Evolutionary conservation across 2,888 invertebrate genomes (phyloP).

Genomic region (Ochlodes sylvanus): DNA sequence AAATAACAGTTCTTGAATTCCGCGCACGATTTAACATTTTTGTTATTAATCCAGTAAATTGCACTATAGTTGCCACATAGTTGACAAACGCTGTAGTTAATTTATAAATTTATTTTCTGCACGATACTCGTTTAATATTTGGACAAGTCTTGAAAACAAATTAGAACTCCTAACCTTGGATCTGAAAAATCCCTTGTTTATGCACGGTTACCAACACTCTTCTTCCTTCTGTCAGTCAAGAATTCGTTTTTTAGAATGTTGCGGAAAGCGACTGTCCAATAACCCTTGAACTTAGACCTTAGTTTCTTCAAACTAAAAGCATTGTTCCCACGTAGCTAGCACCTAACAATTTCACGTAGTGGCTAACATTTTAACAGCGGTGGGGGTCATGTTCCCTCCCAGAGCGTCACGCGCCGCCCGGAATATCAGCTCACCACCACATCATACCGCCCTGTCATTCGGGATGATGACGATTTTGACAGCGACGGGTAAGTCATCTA

Average conservation of each 20-base stretch:
- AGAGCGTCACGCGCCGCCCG: conserved; percentile 46
- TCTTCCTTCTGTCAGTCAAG: background rate
- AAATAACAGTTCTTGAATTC: no score
- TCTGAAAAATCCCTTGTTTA: no score
- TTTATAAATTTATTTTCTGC: background rate
- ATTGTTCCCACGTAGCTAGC: background rate
- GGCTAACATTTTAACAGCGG: conserved; percentile 50
- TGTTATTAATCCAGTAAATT: no score
- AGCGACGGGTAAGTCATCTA: conserved; percentile 44
- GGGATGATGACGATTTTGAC: conserved; percentile 45
- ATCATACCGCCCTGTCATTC: conserved; percentile 43
- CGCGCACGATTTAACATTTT: no score
- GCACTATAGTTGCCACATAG: no score
- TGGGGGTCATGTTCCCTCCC: conserved; percentile 50
- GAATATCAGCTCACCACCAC: conserved; percentile 49
- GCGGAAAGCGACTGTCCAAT: no score
- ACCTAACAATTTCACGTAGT: conserved; percentile 40
- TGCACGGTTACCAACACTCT: background rate
- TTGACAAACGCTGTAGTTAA: no score
- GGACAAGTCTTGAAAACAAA: background rate
- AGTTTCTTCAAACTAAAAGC: background rate
- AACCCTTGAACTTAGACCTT: background rate
- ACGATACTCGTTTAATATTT: background rate
- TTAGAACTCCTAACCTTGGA: background rate
- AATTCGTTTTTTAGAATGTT: no score